These are phyloP conservation scores for Pterocles gutturalis DNA, from an alignment of 2,113 vertebrate species.

Conservation along the genomic window DNA sequence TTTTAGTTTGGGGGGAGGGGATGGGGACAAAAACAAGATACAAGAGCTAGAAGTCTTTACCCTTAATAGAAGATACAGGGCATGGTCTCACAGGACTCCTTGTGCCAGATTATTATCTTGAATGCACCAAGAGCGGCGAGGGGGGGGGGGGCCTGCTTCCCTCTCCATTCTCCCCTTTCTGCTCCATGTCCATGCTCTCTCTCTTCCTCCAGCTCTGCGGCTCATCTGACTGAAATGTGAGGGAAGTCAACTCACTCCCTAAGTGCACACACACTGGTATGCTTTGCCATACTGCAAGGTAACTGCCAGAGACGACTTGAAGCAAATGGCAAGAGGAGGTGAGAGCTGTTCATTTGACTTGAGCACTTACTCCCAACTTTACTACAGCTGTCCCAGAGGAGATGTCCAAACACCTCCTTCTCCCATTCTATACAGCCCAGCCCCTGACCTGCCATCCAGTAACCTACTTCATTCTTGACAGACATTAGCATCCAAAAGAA, in stretches of 20 bases:
- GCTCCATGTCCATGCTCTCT: not conserved
- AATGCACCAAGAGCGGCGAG: not conserved
- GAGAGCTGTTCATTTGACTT: not conserved
- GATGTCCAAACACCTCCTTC: not conserved
- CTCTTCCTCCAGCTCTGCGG: not conserved
- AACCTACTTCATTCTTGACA: not conserved
- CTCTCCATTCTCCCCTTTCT: not conserved
- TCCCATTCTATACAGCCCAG: not conserved
- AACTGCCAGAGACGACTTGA: not conserved
- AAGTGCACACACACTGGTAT: fast-evolving
- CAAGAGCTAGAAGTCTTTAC: not conserved
- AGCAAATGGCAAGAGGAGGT: not conserved
- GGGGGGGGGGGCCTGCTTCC: not conserved
- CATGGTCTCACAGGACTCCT: not conserved
- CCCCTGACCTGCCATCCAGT: not conserved
- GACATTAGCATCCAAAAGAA: not conserved
- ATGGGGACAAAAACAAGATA: not conserved
- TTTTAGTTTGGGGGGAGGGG: not conserved
- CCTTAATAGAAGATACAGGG: not conserved
- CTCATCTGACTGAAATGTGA: not conserved
- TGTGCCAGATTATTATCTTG: not conserved
- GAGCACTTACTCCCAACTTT: not conserved
- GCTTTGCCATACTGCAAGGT: not conserved
- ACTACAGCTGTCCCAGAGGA: not conserved
- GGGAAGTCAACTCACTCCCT: not conserved